A percentile compares a stretch with the other conserved stretches of the same genome.
phyloP scores from a whole-genome alignment of 2,797 vertebrate genomes.

The Cirrhinus molitorella region DNA sequence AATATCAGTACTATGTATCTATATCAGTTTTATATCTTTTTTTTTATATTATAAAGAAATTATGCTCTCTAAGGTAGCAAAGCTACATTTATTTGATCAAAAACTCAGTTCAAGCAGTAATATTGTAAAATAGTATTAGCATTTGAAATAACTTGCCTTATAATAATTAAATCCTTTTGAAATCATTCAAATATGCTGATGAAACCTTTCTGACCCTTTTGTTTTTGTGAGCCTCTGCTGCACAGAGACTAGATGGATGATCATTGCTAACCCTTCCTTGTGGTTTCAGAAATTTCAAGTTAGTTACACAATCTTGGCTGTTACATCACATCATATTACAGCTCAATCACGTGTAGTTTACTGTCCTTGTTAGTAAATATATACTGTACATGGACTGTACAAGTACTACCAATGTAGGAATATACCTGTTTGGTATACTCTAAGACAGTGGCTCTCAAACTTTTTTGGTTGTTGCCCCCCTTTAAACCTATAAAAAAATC shows the following conservation, averaged over 20 bases:
- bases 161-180: no score
- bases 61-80: neutral
- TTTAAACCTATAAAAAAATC: no score
- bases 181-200: neutral
- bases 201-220: neutral
- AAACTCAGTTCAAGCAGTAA: neutral
- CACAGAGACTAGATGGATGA: conserved; percentile 4
- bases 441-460: no score
- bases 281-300: conserved; percentile 66
- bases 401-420: neutral
- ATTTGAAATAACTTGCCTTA: no score
- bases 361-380: neutral
- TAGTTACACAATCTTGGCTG: conserved; percentile 67
- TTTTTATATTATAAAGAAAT: neutral
- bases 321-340: conserved; percentile 66
- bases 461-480: no score
- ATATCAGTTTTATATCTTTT: no score
- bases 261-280: conserved; percentile 51
- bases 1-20: no score
- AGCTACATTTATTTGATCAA: neutral
- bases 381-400: neutral
- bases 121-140: no score
- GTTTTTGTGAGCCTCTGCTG: neutral
- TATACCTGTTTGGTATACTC: neutral
- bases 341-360: neutral